These are phyloP conservation scores for Macrotus californicus DNA, from an alignment of 2,113 vertebrate genomes.

Conservation along the genomic window DNA sequence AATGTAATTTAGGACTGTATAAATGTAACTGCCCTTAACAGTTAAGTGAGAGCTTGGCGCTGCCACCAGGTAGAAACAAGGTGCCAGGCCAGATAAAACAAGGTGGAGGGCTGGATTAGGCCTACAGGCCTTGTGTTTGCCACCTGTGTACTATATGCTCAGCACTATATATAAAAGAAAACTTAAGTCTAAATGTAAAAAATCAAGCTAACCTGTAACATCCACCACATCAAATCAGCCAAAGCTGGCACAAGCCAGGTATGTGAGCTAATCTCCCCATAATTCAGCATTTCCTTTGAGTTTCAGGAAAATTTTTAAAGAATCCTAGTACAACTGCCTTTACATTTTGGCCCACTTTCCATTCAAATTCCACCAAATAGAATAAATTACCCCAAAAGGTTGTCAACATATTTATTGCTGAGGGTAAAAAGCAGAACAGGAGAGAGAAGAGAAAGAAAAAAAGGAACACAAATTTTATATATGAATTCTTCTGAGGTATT, in stretches of 20 bases:
- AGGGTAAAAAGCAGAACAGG: neutral
- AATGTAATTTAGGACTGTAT: too few species aligned
- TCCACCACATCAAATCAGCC: neutral
- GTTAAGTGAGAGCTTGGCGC: too few species aligned
- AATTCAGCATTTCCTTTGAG: constrained; percentile 19
- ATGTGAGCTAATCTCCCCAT: neutral
- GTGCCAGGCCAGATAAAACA: too few species aligned
- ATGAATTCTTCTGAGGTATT: neutral
- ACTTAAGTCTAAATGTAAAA: neutral
- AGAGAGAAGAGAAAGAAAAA: neutral
- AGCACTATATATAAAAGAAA: neutral
- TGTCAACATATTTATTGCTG: neutral
- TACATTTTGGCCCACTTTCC: neutral
- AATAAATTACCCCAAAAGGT: neutral
- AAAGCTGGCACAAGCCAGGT: neutral
- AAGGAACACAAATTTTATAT: neutral
- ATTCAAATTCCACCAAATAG: constrained; percentile 9
- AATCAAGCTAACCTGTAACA: neutral
- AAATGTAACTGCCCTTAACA: too few species aligned
- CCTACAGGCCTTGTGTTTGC: too few species aligned
- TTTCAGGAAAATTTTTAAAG: neutral
- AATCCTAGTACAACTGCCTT: neutral
- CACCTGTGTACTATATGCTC: neutral
- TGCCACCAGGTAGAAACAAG: too few species aligned
- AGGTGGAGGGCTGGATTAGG: too few species aligned